A percentile compares a stretch with the other conserved stretches of the same genome.
These are phyloP conservation scores for Lycaena phlaeas DNA, from an alignment of 2,888 invertebrate genomes.

Conservation along the genomic window DNA sequence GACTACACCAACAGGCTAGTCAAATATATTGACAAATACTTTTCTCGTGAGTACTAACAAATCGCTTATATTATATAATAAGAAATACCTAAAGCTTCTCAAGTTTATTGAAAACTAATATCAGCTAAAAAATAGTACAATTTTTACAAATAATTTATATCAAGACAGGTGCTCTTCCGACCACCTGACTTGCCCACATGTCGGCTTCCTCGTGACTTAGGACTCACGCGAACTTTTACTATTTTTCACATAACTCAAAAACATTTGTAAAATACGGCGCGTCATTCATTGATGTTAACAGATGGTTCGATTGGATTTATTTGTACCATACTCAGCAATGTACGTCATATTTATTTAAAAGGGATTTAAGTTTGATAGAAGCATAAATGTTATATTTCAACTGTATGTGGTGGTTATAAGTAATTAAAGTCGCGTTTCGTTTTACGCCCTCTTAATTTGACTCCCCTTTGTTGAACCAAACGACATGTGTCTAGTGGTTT, in stretches of 20 bases:
- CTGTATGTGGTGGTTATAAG: conserved; percentile 29
- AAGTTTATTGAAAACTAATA: too few species aligned
- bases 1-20: too few species aligned
- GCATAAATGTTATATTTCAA: conserved; percentile 8
- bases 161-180: conserved; percentile 49
- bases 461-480: conserved; percentile 30
- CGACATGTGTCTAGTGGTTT: conserved; percentile 45
- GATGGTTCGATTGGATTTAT: background rate
- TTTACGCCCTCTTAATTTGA: conserved; percentile 43
- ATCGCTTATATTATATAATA: too few species aligned
- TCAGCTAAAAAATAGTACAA: too few species aligned
- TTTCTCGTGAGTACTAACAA: too few species aligned
- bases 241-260: background rate
- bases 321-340: background rate
- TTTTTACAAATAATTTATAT: too few species aligned
- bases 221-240: conserved; percentile 40
- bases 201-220: conserved; percentile 29
- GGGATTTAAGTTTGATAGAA: background rate
- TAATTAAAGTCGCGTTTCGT: conserved; percentile 48
- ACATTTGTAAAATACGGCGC: background rate
- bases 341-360: background rate
- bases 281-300: background rate
- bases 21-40: too few species aligned
- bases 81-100: too few species aligned
- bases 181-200: conserved; percentile 69